Conservation (phyloP, 2,113 vertebrate genomes). For the Malurus cyaneus region DNA sequence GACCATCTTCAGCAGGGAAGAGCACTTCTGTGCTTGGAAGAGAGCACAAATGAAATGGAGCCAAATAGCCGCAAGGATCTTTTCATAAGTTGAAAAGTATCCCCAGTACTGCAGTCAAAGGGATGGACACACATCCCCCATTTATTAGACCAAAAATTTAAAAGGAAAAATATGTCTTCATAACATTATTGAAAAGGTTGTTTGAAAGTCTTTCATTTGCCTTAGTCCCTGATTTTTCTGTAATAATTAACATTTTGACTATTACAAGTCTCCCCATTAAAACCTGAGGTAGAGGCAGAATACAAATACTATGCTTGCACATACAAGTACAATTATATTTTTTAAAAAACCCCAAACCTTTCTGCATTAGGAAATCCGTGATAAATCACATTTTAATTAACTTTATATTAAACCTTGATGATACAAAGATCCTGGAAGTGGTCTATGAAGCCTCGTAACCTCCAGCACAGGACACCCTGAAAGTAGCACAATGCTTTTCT, state of each 20-base stretch:
- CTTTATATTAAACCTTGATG: not conserved
- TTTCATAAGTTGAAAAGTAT: not conserved
- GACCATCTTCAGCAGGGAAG: not conserved
- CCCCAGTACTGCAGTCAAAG: not conserved
- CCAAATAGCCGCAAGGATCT: not conserved
- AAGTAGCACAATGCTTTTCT: fast-evolving
- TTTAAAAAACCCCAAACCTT: not conserved
- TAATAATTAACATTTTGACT: not conserved
- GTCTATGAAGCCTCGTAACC: not conserved
- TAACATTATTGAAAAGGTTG: not conserved
- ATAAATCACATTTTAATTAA: not conserved
- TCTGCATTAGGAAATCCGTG: not conserved
- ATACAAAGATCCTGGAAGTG: not conserved
- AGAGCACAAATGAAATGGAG: not conserved
- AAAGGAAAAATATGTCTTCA: not conserved
- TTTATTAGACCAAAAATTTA: not conserved
- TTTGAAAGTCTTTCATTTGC: not conserved
- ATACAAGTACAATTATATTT: not conserved
- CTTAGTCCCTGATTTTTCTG: not conserved
- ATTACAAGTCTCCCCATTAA: not conserved
- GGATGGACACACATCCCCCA: not conserved
- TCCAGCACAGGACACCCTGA: not conserved
- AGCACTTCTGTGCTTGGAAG: not conserved
- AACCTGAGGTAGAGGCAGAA: not conserved
- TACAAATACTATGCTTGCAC: not conserved